Evolutionary conservation across 2,888 invertebrate genomes (phyloP).

Genomic region (Watsonalla binaria): DNA sequence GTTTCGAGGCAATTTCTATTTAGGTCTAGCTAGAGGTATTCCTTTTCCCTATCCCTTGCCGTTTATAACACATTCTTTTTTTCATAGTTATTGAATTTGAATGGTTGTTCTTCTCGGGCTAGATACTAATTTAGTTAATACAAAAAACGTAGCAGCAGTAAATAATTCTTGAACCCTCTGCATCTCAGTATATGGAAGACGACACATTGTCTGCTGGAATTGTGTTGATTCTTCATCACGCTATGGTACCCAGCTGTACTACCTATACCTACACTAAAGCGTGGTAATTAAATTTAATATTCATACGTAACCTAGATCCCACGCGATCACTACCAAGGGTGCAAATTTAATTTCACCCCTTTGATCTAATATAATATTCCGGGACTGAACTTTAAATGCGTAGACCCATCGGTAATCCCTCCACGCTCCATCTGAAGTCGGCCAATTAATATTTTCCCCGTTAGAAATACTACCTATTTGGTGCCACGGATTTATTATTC

Average conservation of each 20-base stretch:
- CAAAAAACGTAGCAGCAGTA: no score
- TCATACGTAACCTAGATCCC: conserved; percentile 43
- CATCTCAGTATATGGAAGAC: no score
- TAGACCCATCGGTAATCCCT: conserved; percentile 37
- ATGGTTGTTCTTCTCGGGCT: no score
- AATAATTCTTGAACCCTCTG: no score
- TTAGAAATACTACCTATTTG: conserved; percentile 27
- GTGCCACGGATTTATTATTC: conserved; percentile 21
- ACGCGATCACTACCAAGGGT: conserved; percentile 36
- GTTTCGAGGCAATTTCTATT: no score
- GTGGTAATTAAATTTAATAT: conserved; percentile 49
- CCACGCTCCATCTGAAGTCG: conserved; percentile 24
- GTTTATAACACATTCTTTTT: no score
- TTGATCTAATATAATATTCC: conserved; percentile 56
- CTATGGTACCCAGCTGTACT: neutral
- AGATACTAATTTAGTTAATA: no score
- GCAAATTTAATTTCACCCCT: conserved; percentile 54
- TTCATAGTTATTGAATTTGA: no score
- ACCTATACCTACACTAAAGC: conserved; percentile 19
- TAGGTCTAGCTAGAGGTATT: no score
- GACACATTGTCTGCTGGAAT: no score
- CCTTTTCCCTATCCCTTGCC: no score
- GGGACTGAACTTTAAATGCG: conserved; percentile 41
- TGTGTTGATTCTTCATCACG: neutral
- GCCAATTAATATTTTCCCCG: conserved; percentile 44